Base-by-base conservation (phyloP, 1,140 invertebrate genomes). In the Dendroctonus valens region DNA sequence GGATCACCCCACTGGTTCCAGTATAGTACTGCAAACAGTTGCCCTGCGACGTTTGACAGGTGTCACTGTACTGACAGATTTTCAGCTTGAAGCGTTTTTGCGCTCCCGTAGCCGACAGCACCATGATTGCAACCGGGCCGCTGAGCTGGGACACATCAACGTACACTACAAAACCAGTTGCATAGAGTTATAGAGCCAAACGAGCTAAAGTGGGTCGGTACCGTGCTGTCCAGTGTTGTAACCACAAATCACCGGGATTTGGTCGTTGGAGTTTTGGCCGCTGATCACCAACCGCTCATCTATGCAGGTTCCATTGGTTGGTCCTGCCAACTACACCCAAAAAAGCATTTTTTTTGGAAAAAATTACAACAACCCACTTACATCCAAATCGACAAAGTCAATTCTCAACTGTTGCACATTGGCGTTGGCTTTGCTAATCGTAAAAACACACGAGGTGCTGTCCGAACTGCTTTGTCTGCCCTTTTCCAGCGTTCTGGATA, bases 151-250 rank as follows among this genome's bases (percentile, higher is more conserved):
- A 84, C 5, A 91, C 87, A 75, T 91, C 87, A 4, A 91, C 77
- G 70, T 90, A 91, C 37, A 91, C 90, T 91, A 68, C 44, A 41
- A 48, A 55, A 55, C 5, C 9, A 38, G 40, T 41, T 9, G 11
- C 8, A 41, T 41, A 53, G 42, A 41, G 6, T 11, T 41, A 44
- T 53, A 50, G 7, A 8, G n/a, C n/a, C n/a, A n/a, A 26, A 26
- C 26, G 1, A 3, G 26, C 1, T 3, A 26, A 26, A 26, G 1
- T 26, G 26, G 26, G 26, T 26, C 26, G 26, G 26, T 60, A 92
- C 90, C 77, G 73, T 91, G 89, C 76, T 90, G 88, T 2, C 89
- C 89, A 5, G 84, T 86, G 70, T 91, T 91, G 41, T 86, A 83
- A 37, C 90, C 90, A 76, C 90, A 92, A 14, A 92, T 75, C 7